phyloP scores from a whole-genome alignment of 2,888 invertebrate species.

The Plagodis pulveraria region DNA sequence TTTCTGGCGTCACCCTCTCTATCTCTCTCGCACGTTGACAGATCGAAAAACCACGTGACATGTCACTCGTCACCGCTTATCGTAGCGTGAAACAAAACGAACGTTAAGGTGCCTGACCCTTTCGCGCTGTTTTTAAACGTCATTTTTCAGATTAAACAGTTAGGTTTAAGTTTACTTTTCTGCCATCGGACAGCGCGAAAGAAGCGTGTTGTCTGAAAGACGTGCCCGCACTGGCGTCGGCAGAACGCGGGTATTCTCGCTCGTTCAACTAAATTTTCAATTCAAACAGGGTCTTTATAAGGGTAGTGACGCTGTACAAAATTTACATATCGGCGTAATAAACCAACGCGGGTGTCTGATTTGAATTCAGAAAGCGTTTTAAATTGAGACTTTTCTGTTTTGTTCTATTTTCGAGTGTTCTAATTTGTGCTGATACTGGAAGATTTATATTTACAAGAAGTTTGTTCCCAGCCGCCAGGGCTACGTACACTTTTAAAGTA shows the following conservation, averaged over 20 bases:
- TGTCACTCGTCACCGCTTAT: conserved; percentile 45
- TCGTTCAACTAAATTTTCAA: conserved; percentile 83
- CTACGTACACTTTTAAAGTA: no score
- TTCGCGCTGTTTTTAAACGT: conserved; percentile 25
- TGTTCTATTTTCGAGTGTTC: conserved; percentile 33
- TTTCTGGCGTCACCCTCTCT: conserved; percentile 49
- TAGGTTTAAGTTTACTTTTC: conserved; percentile 28
- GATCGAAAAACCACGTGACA: conserved; percentile 68
- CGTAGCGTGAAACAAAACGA: conserved; percentile 33
- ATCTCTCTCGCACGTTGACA: conserved; percentile 74
- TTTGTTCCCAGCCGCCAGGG: background rate
- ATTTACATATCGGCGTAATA: conserved; percentile 85
- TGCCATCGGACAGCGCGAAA: conserved; percentile 53
- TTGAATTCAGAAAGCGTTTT: conserved; percentile 73
- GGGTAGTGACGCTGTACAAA: conserved; percentile 83
- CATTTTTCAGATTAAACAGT: conserved; percentile 25
- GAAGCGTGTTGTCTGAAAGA: conserved; percentile 81
- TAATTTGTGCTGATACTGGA: conserved; percentile 29
- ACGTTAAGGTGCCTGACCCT: conserved; percentile 13
- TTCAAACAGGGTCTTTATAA: conserved; percentile 84
- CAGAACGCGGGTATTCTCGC: conserved; percentile 73
- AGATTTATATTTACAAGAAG: conserved; percentile 1
- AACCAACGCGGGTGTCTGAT: conserved; percentile 77
- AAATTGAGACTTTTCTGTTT: conserved; percentile 55
- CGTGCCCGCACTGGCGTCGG: conserved; percentile 81